Evolutionary conservation across 2,113 vertebrate genomes (phyloP).

Genomic region (Alaudala cheleensis): DNA sequence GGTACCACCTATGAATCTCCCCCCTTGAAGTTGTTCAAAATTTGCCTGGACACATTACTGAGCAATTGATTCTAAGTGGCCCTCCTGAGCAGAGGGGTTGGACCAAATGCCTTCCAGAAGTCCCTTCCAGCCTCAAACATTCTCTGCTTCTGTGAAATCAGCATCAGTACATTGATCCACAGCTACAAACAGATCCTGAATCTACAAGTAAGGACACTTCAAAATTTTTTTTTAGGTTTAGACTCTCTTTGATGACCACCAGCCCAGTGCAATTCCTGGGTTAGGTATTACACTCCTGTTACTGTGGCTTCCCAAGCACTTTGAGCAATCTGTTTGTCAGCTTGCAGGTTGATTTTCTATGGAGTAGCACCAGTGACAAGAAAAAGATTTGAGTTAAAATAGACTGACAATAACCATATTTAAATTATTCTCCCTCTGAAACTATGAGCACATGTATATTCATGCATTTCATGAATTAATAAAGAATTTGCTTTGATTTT

Average conservation of each 20-base stretch:
- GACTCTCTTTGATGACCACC: background rate
- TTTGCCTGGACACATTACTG: background rate
- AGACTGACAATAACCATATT: background rate
- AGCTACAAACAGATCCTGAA: background rate
- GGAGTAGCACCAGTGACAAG: background rate
- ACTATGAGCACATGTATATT: background rate
- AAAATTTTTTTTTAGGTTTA: background rate
- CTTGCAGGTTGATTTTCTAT: background rate
- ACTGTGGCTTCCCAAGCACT: background rate
- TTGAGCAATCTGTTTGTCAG: background rate
- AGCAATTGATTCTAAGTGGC: background rate
- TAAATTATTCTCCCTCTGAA: background rate
- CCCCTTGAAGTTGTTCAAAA: background rate
- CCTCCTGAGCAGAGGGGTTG: background rate
- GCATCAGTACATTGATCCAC: background rate
- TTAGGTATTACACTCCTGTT: background rate
- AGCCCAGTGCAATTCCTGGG: background rate
- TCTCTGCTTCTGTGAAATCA: background rate
- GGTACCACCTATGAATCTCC: background rate
- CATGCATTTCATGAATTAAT: background rate
- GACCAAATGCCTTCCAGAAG: background rate
- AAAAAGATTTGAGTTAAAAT: background rate
- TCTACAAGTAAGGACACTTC: background rate
- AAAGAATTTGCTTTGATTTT: background rate
- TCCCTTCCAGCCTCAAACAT: background rate